Base-by-base conservation (phyloP, 2,888 invertebrate species). In the Chouioia cunea region DNA sequence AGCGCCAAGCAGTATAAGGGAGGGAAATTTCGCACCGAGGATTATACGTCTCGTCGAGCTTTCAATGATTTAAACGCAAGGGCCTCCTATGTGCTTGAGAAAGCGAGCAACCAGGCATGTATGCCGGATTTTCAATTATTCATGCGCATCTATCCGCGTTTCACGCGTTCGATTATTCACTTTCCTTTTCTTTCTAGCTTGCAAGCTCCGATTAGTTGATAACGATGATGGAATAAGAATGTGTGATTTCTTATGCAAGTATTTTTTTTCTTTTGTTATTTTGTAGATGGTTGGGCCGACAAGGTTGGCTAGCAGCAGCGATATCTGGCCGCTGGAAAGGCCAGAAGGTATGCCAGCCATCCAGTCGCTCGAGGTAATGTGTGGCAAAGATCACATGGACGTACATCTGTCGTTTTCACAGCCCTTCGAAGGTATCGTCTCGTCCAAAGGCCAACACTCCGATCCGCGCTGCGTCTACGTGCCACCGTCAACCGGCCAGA, bases 361-460 rank as follows among this genome's bases (percentile, higher is more conserved):
- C 85, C 93, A 94, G 82, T 91, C 95, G 69, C 87, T 97, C 83
- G 96, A 97, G 87, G 97, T 97, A 75, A 97, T 96, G 95, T 97
- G 97, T 87, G 96, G 96, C 79, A 96, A 96, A 87, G 95, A 96
- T 83, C 95, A 96, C 86, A 96, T 97, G 96, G 95, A 96, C 83
- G 96, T 97, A 2, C 95, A 96, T 81, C 89, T 97, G 76, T 93
- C 94, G 63, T 96, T 96, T 86, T 95, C 94, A 75, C 93, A 94
- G 82, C 95, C 96, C 46, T 97, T 97, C 87, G 94, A 96, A 83
- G 97, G 96, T 71, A 94, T 96, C 83, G 96, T 96, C 27, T 95
- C 95, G 77, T 95, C 95, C 69, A 96, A 96, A 89, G 93, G 93
- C 80, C 94, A 94, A 81, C 94, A 94, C 84, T 94, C 93, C 76